Conservation (phyloP, 1,140 invertebrate genomes). For the Trachymyrmex cornetzi region DNA sequence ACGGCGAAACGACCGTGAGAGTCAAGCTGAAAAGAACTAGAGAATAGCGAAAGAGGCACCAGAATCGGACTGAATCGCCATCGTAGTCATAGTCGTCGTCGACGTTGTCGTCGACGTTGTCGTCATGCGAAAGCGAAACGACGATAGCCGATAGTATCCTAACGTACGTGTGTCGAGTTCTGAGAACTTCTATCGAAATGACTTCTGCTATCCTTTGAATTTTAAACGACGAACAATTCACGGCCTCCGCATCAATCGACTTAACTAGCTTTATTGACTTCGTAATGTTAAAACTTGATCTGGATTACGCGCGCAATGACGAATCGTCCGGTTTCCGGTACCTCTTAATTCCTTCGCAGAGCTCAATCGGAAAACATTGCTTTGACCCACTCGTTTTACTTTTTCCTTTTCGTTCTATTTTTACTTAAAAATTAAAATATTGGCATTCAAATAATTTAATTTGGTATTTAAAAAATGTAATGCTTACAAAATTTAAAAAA, state of each 20-base stretch:
- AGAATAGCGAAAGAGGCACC: background rate
- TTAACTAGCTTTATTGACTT: constrained; percentile 12
- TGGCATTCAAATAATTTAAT: constrained; percentile 4
- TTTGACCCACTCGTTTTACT: background rate
- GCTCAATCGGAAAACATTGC: background rate
- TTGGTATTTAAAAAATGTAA: background rate
- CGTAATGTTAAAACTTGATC: constrained; percentile 28
- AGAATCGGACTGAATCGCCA: background rate
- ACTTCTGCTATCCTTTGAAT: constrained; percentile 51
- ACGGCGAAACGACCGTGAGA: constrained; percentile 30
- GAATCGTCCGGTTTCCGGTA: background rate
- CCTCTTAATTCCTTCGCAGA: background rate
- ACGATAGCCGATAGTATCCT: background rate
- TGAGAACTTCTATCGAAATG: constrained; percentile 39
- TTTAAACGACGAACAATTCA: constrained; percentile 38
- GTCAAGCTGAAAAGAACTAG: constrained; percentile 27
- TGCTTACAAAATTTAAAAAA: constrained; percentile 1
- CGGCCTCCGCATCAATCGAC: background rate
- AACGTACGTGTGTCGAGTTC: constrained; percentile 48
- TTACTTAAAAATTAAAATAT: background rate
- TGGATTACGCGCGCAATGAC: background rate
- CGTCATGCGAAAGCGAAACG: constrained; percentile 41
- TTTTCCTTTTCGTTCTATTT: background rate
- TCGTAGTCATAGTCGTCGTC: background rate
- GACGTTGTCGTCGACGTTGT: background rate